phyloP scores from a whole-genome alignment of 1,140 invertebrate species.

The Panagrolaimus sp. region DNA sequence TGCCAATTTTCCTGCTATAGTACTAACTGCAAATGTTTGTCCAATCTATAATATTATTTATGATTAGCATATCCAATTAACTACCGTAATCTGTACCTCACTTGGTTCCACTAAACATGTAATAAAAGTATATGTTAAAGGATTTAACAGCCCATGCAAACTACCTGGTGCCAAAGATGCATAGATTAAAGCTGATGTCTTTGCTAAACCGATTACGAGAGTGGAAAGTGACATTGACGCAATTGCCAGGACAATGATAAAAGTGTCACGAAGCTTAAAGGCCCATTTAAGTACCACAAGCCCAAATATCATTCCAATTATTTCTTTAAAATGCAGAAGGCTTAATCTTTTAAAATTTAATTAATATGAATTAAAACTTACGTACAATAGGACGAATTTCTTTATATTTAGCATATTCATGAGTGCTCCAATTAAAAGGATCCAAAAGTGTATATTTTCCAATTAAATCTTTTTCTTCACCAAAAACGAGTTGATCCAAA shows the following conservation, averaged over 20 bases:
- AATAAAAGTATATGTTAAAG: constrained; percentile 10
- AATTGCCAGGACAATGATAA: constrained; percentile 27
- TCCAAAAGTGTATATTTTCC: constrained; percentile 20
- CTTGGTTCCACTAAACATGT: not conserved
- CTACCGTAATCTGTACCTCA: not conserved
- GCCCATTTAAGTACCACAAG: constrained; percentile 35
- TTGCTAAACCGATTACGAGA: constrained; percentile 39
- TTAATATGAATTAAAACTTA: constrained; percentile 16
- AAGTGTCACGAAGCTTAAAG: constrained; percentile 37
- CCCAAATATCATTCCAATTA: constrained; percentile 41
- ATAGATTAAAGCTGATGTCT: constrained; percentile 38
- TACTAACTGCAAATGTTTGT: constrained; percentile 8
- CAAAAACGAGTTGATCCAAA: constrained; percentile 19
- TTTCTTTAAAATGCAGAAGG: constrained; percentile 45
- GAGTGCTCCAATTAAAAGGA: constrained; percentile 27
- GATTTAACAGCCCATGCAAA: constrained; percentile 5
- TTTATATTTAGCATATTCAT: constrained; percentile 43
- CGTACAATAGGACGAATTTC: constrained; percentile 39
- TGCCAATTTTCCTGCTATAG: not conserved
- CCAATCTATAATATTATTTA: not conserved
- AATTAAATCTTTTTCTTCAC: constrained; percentile 25
- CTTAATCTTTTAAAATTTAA: not conserved
- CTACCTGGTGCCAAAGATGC: constrained; percentile 27
- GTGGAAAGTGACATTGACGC: constrained; percentile 38
- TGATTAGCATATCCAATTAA: not conserved